Conservation (phyloP, 2,797 vertebrate genomes). For the Chrosomus eos region DNA sequence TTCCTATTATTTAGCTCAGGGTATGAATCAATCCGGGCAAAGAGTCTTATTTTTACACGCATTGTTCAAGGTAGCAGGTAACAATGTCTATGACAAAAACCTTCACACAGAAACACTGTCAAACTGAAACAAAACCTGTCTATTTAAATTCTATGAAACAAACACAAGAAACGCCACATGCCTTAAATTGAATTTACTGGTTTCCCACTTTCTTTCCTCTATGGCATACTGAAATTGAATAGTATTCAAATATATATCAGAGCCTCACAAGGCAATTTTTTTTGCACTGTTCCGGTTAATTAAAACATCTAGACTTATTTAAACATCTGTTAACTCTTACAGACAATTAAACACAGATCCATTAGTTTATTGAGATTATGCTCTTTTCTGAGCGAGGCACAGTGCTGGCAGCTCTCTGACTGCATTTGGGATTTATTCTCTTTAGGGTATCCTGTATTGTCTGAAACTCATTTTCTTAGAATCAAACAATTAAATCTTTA, state of each 20-base stretch:
- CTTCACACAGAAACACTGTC: slow-evolving; percentile 4
- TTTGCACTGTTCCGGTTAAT: slow-evolving; percentile 54
- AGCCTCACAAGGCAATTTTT: slow-evolving; percentile 22
- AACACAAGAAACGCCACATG: not conserved
- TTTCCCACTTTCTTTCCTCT: slow-evolving; percentile 1
- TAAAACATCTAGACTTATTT: slow-evolving; percentile 54
- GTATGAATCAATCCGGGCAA: slow-evolving; percentile 75
- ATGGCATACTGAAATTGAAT: not conserved
- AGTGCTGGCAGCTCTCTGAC: slow-evolving; percentile 44
- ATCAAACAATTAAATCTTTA: slow-evolving; percentile 52
- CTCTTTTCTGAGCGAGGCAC: slow-evolving; percentile 46
- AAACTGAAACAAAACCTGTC: not conserved
- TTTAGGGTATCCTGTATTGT: slow-evolving; percentile 59
- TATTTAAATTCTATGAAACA: not conserved
- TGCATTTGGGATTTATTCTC: slow-evolving; percentile 57
- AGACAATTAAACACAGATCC: slow-evolving; percentile 54
- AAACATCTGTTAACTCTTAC: slow-evolving; percentile 52
- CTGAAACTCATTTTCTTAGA: slow-evolving; percentile 57
- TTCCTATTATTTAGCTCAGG: slow-evolving; percentile 84
- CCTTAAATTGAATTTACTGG: not conserved
- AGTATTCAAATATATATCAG: not conserved
- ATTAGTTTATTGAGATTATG: slow-evolving; percentile 62
- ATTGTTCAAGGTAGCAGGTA: slow-evolving; percentile 67
- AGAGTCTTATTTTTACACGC: slow-evolving; percentile 82
- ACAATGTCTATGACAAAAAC: slow-evolving; percentile 31